These are phyloP conservation scores for Camelus dromedarius DNA, from an alignment of 2,113 vertebrate species.

Conservation along the genomic window DNA sequence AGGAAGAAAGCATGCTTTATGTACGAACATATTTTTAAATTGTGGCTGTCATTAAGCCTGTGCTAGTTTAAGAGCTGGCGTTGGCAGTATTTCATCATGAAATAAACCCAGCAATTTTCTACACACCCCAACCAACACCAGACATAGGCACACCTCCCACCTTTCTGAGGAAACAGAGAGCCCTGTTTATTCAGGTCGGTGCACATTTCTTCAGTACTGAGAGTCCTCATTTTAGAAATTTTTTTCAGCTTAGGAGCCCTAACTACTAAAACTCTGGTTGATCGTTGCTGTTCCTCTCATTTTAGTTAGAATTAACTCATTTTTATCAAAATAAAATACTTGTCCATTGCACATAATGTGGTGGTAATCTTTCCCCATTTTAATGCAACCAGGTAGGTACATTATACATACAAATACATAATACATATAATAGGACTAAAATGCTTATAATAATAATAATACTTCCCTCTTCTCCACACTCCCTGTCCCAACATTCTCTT, in stretches of 20 bases:
- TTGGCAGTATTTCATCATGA: slow-evolving; percentile 79
- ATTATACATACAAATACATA: no score
- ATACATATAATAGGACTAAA: neutral
- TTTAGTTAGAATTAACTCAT: neutral
- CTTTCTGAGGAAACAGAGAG: slow-evolving; percentile 34
- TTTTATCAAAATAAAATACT: slow-evolving; percentile 34
- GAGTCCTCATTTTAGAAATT: neutral
- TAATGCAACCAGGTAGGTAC: neutral
- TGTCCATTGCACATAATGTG: neutral
- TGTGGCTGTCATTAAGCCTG: slow-evolving; percentile 82
- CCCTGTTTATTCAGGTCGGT: neutral
- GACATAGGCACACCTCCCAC: slow-evolving; percentile 13
- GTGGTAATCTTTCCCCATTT: neutral
- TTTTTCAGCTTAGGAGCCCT: neutral
- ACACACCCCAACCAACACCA: neutral
- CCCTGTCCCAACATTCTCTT: neutral
- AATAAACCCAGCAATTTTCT: slow-evolving; percentile 68
- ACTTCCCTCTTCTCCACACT: neutral
- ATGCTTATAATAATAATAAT: neutral
- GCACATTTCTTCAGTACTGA: neutral
- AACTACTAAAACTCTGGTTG: neutral
- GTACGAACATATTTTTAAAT: slow-evolving; percentile 81
- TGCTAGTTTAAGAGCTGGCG: slow-evolving; percentile 84
- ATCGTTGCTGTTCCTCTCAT: neutral
- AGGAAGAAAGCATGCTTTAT: slow-evolving; percentile 76